Base-by-base conservation (phyloP, 2,888 invertebrate genomes). In the Teleiodes luculella region DNA sequence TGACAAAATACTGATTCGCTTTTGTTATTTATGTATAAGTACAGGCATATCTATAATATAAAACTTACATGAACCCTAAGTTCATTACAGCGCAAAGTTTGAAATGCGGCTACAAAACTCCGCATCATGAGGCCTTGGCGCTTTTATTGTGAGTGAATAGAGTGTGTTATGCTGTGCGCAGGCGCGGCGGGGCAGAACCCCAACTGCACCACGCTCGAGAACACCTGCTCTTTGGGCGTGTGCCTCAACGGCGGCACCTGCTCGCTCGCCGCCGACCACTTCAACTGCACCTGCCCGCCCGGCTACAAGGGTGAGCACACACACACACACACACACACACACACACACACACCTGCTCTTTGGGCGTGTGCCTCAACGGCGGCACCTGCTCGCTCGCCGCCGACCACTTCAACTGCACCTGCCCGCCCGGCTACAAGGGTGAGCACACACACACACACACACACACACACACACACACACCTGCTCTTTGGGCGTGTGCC, bases 171-270 rank as follows among this genome's bases (percentile, higher is more conserved):
- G n/a, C n/a, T n/a, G n/a, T n/a, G n/a, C n/a, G n/a, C 13, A 85
- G 88, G 89, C 5, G 80, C 81, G 1, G 66, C 86, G 1, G 86
- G 86, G 1, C 52, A 62, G 57, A 33, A 83, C 0, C 86, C 88
- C 10, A 82, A 83, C 78, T 90, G 90, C 74, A 68, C 75, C 35
- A 54, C 71, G 13, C 58, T 68, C 60, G 80, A 90, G 61, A 74
- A 76, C 50, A 89, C 86, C 63, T 96, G 96, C 78, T 91, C 91
- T 59, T 92, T 91, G 41, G 92, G 92, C 73, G 95, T 93, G 39
- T 96, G 96, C 71, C 89, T 90, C 59, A 94, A 96, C 80, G 95
- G 95, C 0, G 96, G 93, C 55, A 91, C 91, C n/a, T 96, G 96
- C 81, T 68, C 87, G 60, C 85, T 81, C 51, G 88, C 87, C 33